These are phyloP conservation scores for Mycogona germanica DNA, from an alignment of 2,888 invertebrate species.

Conservation along the genomic window DNA sequence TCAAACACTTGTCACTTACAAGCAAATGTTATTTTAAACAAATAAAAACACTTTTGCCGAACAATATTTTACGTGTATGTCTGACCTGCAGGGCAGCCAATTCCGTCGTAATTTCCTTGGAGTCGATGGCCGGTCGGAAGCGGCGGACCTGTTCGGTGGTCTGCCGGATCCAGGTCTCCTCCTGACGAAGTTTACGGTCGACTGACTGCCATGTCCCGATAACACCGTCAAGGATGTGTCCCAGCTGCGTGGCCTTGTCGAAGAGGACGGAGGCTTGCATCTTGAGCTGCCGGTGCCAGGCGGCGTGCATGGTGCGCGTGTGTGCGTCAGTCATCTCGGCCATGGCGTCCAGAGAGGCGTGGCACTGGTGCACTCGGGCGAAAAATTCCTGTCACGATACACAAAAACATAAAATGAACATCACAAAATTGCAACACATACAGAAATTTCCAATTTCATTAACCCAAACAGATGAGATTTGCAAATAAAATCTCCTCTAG, in stretches of 20 bases:
- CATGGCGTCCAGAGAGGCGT: constrained; percentile 18
- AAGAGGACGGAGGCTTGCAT: constrained; percentile 59
- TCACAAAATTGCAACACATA: too few species aligned
- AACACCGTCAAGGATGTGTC: constrained; percentile 17
- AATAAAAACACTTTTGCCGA: background rate
- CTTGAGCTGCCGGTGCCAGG: constrained; percentile 61
- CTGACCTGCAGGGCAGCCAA: constrained; percentile 56
- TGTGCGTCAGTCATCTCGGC: constrained; percentile 45
- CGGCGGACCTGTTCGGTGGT: background rate
- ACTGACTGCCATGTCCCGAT: constrained; percentile 4
- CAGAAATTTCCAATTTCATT: too few species aligned
- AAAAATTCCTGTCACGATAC: constrained; percentile 20
- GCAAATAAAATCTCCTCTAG: background rate
- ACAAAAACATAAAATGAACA: constrained; percentile 9
- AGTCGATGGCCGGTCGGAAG: constrained; percentile 49
- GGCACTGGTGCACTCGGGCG: constrained; percentile 19
- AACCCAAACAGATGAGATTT: background rate
- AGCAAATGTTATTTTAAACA: background rate
- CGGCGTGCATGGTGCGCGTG: constrained; percentile 55
- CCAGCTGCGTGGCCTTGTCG: constrained; percentile 53
- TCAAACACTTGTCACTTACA: too few species aligned
- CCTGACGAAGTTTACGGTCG: constrained; percentile 3
- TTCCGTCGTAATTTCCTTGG: constrained; percentile 66
- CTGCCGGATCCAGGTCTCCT: constrained; percentile 3
- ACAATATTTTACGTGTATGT: background rate